Base-by-base conservation (phyloP, 2,113 vertebrate genomes). In the Sinocyclocheilus anophthalmus region DNA sequence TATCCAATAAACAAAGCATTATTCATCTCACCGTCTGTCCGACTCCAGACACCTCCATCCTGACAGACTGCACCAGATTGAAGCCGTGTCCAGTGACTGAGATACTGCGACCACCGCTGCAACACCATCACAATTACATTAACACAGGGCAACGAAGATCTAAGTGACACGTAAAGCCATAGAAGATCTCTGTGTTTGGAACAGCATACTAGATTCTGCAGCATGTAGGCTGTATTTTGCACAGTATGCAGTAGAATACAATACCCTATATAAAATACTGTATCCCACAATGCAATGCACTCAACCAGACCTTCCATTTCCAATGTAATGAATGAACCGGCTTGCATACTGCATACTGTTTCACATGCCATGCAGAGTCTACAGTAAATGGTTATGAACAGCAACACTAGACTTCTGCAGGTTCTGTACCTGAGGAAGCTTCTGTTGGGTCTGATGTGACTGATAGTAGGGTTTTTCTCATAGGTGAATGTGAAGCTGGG, bases 91-190 rank as follows among this genome's bases (percentile, higher is more conserved):
- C 98, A 4, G 92, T 96, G 90, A 99, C 94, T 0, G 96, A 97
- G 94, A 99, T 97, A 88, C 91, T 96, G 90, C 98, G 96, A 87
- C 98, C 98, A 30, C 98, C 98, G 0, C 98, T 99, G 93, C 0
- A 63, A 88, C 59, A 91, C 89, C 80, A 81, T 24, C 12, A 50
- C 53, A 55, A 55, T 55, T 55, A 16, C 50, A 50, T 50, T 39
- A 39, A 39, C 5, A 14, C 48, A 0, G 2, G 0, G 48, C 3
- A 37, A 37, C 4, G 37, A 0, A 37, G 37, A 37, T 37, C 37
- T 37, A 37, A 37, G 37, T 37, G 4, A 37, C 37, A 37, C 37
- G 37, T 37, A 37, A 37, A 37, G 37, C 37, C 37, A 37, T 5
- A 5, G 37, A 4, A 37, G 5, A 37, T 4, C 37, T 37, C 30